Percentiles rank a stretch among this genome's conserved stretches.
Evolutionary conservation across 2,888 invertebrate species (phyloP).

Genomic region (Agonopterix subpropinquella): DNA sequence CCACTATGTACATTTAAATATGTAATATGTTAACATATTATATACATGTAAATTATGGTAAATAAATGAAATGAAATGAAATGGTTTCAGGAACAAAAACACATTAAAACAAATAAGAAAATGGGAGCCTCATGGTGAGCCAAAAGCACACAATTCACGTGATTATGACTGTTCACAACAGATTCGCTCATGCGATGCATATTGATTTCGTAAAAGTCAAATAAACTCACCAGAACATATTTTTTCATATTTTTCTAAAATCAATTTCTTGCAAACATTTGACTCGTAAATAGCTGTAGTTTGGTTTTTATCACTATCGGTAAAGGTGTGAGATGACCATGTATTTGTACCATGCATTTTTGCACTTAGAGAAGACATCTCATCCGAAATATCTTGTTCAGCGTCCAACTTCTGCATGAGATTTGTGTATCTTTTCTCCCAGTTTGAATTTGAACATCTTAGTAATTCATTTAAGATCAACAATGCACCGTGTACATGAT

Average conservation of each 20-base stretch:
- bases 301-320: constrained; percentile 42
- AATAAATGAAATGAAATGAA: too few relatives aligned
- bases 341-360: constrained; percentile 48
- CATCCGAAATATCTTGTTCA: constrained; percentile 64
- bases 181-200: too few relatives aligned
- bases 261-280: constrained; percentile 87
- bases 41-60: too few relatives aligned
- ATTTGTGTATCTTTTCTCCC: constrained; percentile 87
- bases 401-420: constrained; percentile 78
- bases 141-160: too few relatives aligned
- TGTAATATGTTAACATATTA: too few relatives aligned
- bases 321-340: constrained; percentile 39
- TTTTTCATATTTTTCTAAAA: constrained; percentile 88
- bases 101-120: too few relatives aligned
- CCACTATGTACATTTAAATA: too few relatives aligned
- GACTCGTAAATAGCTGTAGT: constrained; percentile 81
- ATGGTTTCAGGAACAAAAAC: too few relatives aligned
- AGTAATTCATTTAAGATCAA: constrained; percentile 95
- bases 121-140: too few relatives aligned
- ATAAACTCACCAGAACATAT: constrained; percentile 76
- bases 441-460: constrained; percentile 89
- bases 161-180: too few relatives aligned
- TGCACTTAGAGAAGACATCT: constrained; percentile 70
- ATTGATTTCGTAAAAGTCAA: too few relatives aligned
- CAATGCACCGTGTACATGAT: constrained; percentile 93